Evolutionary conservation across 2,113 vertebrate genomes (phyloP), one percentile per base, ranked within the genome.

Genomic region (Psilopsiagon aurifrons): DNA sequence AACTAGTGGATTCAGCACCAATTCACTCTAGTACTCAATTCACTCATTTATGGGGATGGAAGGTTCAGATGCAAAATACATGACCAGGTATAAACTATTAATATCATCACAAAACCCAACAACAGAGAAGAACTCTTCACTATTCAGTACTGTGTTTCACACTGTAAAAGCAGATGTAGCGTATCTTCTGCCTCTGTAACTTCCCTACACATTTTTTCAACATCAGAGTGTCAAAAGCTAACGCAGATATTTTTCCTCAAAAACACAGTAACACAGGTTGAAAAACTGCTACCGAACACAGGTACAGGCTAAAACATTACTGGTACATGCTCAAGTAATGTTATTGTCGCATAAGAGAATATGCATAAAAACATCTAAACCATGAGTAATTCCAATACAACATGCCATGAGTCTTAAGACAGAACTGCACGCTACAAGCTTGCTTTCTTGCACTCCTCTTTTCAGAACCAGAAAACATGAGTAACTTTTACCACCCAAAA

Each of bases 141-240:
- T 41, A 6, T 22, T 77, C 39, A 25, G 3, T 29, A 25, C 17
- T 5, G 6, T 13, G 19, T 68, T 49, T 80, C 31, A 49, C 49
- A 62, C 62, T 67, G 25, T 25, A 74, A 75, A 47, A 2, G 11
- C 7, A 73, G 13, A 29, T 28, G 33, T 23, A 39, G 18, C 1
- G 0, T 1, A 66, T 59, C 54, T 83, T 85, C 75, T 51, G 57
- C 6, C 4, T 39, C 1, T 7, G 2, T 28, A 71, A 85, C 7
- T 23, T 49, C 41, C 27, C 27, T n/a, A 11, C 4, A 62, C 3
- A 13, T 8, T 44, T 49, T 47, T 63, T n/a, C 69, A 90, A 14
- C 13, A 86, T 13, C 17, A 63, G 35, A 47, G 1, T 39, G 7
- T 35, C 41, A 83, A 91, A 83, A 83, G 31, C 3, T 23, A 76